Evolutionary conservation across 2,797 vertebrate species (phyloP).

Genomic region (Amazona finschi): DNA sequence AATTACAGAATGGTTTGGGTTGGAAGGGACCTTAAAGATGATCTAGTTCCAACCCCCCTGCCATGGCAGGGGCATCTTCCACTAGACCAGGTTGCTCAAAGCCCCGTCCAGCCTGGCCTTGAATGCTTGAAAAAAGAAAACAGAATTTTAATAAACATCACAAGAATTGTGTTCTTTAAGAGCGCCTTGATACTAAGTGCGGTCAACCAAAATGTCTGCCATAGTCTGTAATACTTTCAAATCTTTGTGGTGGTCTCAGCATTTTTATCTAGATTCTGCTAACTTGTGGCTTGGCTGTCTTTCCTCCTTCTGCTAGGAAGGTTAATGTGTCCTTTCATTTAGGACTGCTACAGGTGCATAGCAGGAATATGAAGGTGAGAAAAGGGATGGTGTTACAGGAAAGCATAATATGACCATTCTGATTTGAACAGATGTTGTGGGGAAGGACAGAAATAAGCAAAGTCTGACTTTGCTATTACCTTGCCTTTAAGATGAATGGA

Average conservation of each 20-base stretch:
- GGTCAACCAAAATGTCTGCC: background rate
- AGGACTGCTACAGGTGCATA: background rate
- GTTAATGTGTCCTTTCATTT: background rate
- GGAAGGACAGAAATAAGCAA: background rate
- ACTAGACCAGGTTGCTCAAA: background rate
- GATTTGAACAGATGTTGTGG: background rate
- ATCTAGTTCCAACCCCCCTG: background rate
- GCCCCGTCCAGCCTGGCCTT: background rate
- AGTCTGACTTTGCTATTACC: background rate
- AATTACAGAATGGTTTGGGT: background rate
- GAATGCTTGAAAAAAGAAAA: background rate
- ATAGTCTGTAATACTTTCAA: background rate
- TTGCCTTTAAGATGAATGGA: background rate
- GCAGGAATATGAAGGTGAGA: background rate
- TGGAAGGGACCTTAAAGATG: background rate
- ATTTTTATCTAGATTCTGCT: background rate
- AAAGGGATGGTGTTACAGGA: background rate
- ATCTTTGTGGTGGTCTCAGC: background rate
- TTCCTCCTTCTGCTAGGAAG: background rate
- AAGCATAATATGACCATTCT: background rate
- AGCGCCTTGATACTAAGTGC: background rate
- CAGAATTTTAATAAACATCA: background rate
- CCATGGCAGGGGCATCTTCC: background rate
- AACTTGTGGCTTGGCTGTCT: background rate
- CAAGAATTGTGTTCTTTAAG: background rate